A percentile compares a stretch with the other conserved stretches of the same genome.
phyloP scores from a whole-genome alignment of 2,888 invertebrate species.

The Tachina fera region DNA sequence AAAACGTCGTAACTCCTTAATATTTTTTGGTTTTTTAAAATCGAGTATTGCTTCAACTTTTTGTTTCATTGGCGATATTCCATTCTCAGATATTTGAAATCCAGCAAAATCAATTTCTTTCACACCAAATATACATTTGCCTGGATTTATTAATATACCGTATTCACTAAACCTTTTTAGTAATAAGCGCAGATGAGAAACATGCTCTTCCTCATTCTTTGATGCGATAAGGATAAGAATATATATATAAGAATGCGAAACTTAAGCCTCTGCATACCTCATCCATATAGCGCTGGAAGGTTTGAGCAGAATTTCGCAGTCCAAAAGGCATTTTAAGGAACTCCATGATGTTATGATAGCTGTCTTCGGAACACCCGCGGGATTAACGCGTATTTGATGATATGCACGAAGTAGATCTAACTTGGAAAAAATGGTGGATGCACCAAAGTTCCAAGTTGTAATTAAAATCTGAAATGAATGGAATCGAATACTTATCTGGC shows the following conservation, averaged over 20 bases:
- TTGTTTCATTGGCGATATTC: slow-evolving; percentile 5
- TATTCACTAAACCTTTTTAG: not conserved
- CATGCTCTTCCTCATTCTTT: not conserved
- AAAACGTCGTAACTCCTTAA: not conserved
- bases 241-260: not conserved
- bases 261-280: slow-evolving; percentile 10
- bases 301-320: slow-evolving; percentile 11
- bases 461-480: not conserved
- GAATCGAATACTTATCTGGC: slow-evolving; percentile 9
- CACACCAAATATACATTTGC: slow-evolving; percentile 14
- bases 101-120: slow-evolving; percentile 1
- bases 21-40: not conserved
- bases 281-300: slow-evolving; percentile 12
- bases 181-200: not conserved
- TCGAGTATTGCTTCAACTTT: slow-evolving; percentile 13
- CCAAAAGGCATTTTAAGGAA: not conserved
- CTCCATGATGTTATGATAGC: too few relatives aligned
- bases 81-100: slow-evolving; percentile 7
- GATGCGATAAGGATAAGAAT: not conserved
- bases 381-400: slow-evolving; percentile 13
- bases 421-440: too few relatives aligned
- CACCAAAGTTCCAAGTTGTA: not conserved
- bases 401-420: not conserved
- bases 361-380: not conserved
- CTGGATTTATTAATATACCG: slow-evolving; percentile 6